phyloP scores from a whole-genome alignment of 2,797 vertebrate species.

The Onychomys arenicola region DNA sequence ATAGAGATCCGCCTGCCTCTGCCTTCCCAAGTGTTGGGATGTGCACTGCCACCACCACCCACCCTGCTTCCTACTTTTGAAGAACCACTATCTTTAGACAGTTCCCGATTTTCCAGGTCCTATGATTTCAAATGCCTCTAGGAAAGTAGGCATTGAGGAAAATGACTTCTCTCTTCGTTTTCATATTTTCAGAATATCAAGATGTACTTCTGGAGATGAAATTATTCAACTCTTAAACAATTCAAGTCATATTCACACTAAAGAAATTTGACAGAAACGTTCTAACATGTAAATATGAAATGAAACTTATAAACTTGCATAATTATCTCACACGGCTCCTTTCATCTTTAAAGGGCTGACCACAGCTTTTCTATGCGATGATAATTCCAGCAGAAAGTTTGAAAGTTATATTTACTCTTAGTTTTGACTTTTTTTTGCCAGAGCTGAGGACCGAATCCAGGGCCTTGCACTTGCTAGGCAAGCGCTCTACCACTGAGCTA shows the following conservation, averaged over 20 bases:
- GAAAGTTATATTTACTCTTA: constrained; percentile 13
- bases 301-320: neutral
- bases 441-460: too few relatives aligned
- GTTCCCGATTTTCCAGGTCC: neutral
- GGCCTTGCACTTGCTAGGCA: too few relatives aligned
- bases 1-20: neutral
- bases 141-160: neutral
- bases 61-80: neutral
- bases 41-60: too few relatives aligned
- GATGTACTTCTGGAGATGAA: neutral
- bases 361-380: neutral
- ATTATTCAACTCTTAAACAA: neutral
- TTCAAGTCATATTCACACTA: constrained; percentile 13
- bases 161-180: constrained; percentile 9
- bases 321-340: constrained; percentile 4
- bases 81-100: neutral
- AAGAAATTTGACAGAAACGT: neutral
- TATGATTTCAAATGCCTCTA: constrained; percentile 4
- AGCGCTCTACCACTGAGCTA: too few relatives aligned
- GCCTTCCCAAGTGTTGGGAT: neutral
- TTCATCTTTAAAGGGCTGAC: neutral
- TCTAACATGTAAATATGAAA: neutral
- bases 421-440: neutral
- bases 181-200: neutral
- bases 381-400: neutral